These are phyloP conservation scores for Spea multiplicata DNA, from an alignment of 2,113 vertebrate genomes.

Conservation along the genomic window DNA sequence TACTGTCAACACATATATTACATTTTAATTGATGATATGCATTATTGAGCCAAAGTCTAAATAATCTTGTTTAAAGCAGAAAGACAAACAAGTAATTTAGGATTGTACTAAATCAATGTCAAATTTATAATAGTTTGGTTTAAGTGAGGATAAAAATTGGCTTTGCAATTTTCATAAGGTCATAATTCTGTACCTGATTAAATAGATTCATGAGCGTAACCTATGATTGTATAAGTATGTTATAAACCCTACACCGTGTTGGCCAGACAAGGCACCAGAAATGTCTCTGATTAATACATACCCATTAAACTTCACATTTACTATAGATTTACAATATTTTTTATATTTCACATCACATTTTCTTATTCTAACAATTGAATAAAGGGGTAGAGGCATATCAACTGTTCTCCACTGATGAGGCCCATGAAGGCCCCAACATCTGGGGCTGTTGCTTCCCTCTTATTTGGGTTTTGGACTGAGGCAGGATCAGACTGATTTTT, in stretches of 20 bases:
- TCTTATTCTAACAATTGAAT: too few relatives aligned
- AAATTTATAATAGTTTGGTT: slow-evolving; percentile 34
- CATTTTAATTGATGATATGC: slow-evolving; percentile 19
- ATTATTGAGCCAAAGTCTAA: slow-evolving; percentile 25
- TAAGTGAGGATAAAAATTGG: slow-evolving; percentile 30
- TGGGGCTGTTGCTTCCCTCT: too few relatives aligned
- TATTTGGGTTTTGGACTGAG: too few relatives aligned
- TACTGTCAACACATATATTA: slow-evolving; percentile 32
- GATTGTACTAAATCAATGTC: slow-evolving; percentile 33
- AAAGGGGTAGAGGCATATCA: too few relatives aligned
- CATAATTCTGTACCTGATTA: slow-evolving; percentile 30
- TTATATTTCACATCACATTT: too few relatives aligned
- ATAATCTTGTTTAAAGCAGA: slow-evolving; percentile 34
- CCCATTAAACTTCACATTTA: not conserved
- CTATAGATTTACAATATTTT: not conserved
- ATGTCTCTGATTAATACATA: slow-evolving; percentile 2
- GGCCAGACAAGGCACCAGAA: slow-evolving; percentile 26
- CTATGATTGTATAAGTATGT: slow-evolving; percentile 22
- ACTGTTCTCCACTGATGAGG: too few relatives aligned
- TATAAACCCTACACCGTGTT: slow-evolving; percentile 10
- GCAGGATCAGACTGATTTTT: too few relatives aligned
- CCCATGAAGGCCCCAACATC: too few relatives aligned
- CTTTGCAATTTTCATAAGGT: slow-evolving; percentile 11
- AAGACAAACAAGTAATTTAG: slow-evolving; percentile 40
- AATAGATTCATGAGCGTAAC: slow-evolving; percentile 10